phyloP scores from a whole-genome alignment of 2,888 invertebrate genomes.

The Anthrax anthrax region DNA sequence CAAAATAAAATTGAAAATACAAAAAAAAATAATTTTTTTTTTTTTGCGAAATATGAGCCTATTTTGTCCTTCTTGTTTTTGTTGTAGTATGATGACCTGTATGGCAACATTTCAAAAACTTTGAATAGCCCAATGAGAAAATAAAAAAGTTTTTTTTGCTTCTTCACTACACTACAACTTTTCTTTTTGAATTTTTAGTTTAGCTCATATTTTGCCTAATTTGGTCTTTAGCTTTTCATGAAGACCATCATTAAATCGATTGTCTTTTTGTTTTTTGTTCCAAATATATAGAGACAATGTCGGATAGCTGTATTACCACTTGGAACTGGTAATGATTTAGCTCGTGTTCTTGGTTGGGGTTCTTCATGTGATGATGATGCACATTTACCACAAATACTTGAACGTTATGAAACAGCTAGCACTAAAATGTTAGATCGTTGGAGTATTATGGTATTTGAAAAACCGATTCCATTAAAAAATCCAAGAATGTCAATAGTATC shows the following conservation, averaged over 20 bases:
- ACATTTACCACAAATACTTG: slow-evolving; percentile 78
- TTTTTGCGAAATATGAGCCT: background rate
- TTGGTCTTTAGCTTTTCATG: background rate
- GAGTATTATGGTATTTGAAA: slow-evolving; percentile 90
- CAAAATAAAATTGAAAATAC: background rate
- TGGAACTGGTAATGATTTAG: slow-evolving; percentile 93
- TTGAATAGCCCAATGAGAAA: too few relatives aligned
- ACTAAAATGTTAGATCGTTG: slow-evolving; percentile 96
- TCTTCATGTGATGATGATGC: slow-evolving; percentile 91
- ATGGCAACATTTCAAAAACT: too few relatives aligned
- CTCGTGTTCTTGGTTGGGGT: slow-evolving; percentile 92
- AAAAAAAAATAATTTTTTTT: background rate
- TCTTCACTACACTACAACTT: too few relatives aligned
- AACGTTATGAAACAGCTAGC: slow-evolving; percentile 91
- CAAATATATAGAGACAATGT: slow-evolving; percentile 58
- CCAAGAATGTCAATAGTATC: slow-evolving; percentile 38
- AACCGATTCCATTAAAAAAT: slow-evolving; percentile 48
- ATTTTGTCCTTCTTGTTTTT: too few relatives aligned
- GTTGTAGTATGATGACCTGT: too few relatives aligned
- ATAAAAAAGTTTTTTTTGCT: too few relatives aligned
- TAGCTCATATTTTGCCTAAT: background rate
- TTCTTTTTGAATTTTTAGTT: too few relatives aligned
- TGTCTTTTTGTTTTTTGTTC: background rate
- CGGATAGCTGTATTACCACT: slow-evolving; percentile 90
- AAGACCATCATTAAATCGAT: background rate